Percentiles rank a stretch among this genome's conserved stretches.
Conservation (phyloP, 2,113 vertebrate genomes). For the Calonectris borealis region DNA sequence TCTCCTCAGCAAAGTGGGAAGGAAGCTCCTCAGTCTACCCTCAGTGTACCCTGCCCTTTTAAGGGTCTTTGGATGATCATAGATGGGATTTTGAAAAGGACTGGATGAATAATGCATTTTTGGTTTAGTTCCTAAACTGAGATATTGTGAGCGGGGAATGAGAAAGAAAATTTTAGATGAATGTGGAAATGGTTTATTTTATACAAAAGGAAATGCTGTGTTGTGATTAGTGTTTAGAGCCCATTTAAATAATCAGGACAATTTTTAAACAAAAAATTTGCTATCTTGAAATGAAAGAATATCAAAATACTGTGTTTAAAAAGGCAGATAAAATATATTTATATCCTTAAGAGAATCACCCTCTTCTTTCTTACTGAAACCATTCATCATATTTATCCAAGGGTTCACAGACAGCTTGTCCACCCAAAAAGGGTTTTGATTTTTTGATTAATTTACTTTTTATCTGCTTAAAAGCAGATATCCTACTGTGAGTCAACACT, state of each 20-base stretch:
- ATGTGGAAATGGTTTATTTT: not conserved
- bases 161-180: not conserved
- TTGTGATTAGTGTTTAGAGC: not conserved
- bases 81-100: not conserved
- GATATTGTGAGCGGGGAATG: not conserved
- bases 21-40: not conserved
- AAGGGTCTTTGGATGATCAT: not conserved
- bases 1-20: not conserved
- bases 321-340: not conserved
- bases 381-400: not conserved
- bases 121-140: not conserved
- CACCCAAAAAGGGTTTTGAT: not conserved
- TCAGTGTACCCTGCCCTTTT: not conserved
- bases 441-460: constrained; percentile 8
- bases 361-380: not conserved
- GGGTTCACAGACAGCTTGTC: not conserved
- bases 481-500: not conserved
- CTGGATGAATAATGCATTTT: not conserved
- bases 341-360: not conserved
- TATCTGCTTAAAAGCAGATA: not conserved
- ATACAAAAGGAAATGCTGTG: not conserved
- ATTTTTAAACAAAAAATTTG: not conserved
- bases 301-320: not conserved
- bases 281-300: not conserved
- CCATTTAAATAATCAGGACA: not conserved